phyloP scores from a whole-genome alignment of 2,113 vertebrate species.

The Lanius ludovicianus region DNA sequence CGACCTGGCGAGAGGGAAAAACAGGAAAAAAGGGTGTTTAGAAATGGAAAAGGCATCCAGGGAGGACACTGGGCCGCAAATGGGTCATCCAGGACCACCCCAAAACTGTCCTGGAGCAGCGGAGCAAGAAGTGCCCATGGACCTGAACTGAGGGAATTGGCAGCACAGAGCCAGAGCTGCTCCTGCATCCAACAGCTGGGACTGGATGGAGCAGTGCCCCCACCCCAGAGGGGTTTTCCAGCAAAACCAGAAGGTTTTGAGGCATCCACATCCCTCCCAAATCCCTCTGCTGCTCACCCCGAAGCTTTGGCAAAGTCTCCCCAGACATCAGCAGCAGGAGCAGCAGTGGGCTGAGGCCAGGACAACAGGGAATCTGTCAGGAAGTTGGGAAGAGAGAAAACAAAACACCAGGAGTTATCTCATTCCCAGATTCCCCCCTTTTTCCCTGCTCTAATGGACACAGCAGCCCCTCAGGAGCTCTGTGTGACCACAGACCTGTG shows the following conservation, averaged over 20 bases:
- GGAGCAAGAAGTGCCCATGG: accelerated
- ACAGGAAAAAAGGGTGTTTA: accelerated
- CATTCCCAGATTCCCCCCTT: neutral
- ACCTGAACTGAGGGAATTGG: accelerated
- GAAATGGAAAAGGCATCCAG: neutral
- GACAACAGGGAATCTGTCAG: slow-evolving; percentile 27
- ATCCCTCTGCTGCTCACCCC: slow-evolving; percentile 74
- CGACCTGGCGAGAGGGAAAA: slow-evolving; percentile 27
- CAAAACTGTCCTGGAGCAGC: neutral
- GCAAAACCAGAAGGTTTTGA: neutral
- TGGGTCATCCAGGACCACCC: accelerated
- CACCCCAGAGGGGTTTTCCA: accelerated
- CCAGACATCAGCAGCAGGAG: slow-evolving; percentile 80
- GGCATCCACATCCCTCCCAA: neutral
- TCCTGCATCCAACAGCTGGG: accelerated
- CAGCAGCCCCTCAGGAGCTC: neutral
- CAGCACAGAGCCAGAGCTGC: accelerated
- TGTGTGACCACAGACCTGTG: slow-evolving; percentile 63
- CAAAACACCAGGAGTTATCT: neutral
- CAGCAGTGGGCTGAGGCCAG: slow-evolving; percentile 57
- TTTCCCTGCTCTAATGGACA: accelerated
- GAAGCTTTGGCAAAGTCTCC: slow-evolving; percentile 91
- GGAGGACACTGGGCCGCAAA: neutral
- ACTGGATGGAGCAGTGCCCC: neutral
- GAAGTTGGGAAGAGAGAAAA: neutral